A percentile compares a stretch with the other conserved stretches of the same genome.
Evolutionary conservation across 2,888 invertebrate species (phyloP).

Genomic region (Ypsolopha scabrella): DNA sequence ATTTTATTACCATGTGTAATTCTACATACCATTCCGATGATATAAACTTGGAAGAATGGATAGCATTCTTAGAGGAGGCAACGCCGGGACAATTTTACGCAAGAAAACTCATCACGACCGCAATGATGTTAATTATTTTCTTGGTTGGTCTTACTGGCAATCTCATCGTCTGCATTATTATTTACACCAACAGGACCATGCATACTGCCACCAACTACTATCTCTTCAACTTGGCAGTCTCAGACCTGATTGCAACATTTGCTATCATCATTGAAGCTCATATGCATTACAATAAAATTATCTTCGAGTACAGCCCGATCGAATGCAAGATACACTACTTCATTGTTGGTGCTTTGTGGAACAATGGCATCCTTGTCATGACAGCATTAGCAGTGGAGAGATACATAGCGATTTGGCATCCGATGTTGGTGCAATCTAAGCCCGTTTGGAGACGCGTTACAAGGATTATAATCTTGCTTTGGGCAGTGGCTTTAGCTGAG

Average conservation of each 20-base stretch:
- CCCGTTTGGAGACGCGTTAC: constrained; percentile 29
- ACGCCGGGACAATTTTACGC: too few relatives aligned
- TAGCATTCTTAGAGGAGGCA: too few relatives aligned
- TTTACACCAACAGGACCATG: constrained; percentile 45
- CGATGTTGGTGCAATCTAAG: constrained; percentile 24
- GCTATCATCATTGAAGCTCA: constrained; percentile 17
- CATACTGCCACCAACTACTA: constrained; percentile 53
- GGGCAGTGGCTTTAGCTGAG: constrained; percentile 32
- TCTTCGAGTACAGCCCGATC: too few relatives aligned
- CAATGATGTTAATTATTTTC: constrained; percentile 21
- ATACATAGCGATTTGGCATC: constrained; percentile 38
- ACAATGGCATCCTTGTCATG: constrained; percentile 38
- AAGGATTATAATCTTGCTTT: constrained; percentile 30
- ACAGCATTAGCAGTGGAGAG: constrained; percentile 39
- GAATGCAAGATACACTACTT: constrained; percentile 35
- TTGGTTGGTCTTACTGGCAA: constrained; percentile 36
- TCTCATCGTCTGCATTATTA: constrained; percentile 47
- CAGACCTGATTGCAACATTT: constrained; percentile 40
- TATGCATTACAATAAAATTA: too few relatives aligned
- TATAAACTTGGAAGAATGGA: too few relatives aligned
- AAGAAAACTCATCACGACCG: too few relatives aligned
- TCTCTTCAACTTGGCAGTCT: constrained; percentile 46
- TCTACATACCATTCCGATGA: too few relatives aligned
- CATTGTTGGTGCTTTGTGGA: constrained; percentile 31
- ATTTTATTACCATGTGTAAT: too few relatives aligned